phyloP scores from a whole-genome alignment of 1,140 invertebrate species.

The Aplysia californica region DNA sequence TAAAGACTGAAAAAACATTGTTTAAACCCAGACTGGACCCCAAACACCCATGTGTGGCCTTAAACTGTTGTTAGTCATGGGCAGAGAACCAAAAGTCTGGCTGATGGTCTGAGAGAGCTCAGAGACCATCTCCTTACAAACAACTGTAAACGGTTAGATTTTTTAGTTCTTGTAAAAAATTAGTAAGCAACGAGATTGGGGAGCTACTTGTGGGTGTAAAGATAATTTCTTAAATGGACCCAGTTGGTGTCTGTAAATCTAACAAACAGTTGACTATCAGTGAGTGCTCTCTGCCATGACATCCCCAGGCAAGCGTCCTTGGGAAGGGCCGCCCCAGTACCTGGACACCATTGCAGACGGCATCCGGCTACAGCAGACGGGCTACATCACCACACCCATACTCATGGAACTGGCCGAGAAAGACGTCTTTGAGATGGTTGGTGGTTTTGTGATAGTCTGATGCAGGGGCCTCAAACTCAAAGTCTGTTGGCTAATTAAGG shows the following conservation, averaged over 20 bases:
- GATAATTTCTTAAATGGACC: too few relatives aligned
- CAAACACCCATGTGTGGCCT: too few relatives aligned
- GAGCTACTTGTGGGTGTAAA: too few relatives aligned
- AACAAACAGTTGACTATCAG: not conserved
- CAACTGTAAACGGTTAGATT: not conserved
- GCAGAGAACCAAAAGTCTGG: too few relatives aligned
- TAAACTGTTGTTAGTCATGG: too few relatives aligned
- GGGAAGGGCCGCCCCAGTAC: conserved; percentile 63
- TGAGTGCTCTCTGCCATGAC: not conserved
- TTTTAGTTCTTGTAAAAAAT: too few relatives aligned
- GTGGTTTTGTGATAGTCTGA: not conserved
- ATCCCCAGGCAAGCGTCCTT: conserved; percentile 52
- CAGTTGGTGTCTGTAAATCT: too few relatives aligned
- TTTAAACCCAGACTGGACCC: not conserved
- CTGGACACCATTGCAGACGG: conserved; percentile 67
- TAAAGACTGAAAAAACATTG: not conserved
- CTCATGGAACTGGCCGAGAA: conserved; percentile 63
- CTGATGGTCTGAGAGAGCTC: not conserved
- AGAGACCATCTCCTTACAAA: not conserved
- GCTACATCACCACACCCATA: conserved; percentile 66
- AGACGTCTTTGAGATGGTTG: conserved; percentile 64
- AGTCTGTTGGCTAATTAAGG: too few relatives aligned
- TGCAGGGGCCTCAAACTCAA: not conserved
- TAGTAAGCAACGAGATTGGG: too few relatives aligned
- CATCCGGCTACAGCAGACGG: conserved; percentile 65